Conservation (phyloP, 1,140 invertebrate species). For the Platyscapa corneri region DNA sequence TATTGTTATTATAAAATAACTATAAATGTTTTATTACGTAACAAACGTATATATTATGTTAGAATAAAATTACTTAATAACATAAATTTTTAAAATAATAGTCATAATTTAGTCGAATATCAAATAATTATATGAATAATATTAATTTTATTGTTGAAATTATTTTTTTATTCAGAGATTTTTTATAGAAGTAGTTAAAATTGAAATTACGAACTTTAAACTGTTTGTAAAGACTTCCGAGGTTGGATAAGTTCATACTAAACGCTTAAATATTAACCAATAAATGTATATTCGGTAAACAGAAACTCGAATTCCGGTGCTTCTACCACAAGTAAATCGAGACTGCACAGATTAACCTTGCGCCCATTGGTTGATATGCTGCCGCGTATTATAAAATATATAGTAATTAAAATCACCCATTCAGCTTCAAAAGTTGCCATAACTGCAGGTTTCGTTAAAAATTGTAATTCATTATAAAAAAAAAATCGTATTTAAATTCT, state of each 20-base stretch:
- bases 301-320: background rate
- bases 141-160: no score
- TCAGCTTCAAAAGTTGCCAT: background rate
- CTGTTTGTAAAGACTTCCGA: background rate
- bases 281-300: background rate
- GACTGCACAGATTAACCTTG: background rate
- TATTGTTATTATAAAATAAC: no score
- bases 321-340: background rate
- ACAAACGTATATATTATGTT: no score
- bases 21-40: no score
- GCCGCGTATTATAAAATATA: background rate
- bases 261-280: background rate
- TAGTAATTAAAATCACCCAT: background rate
- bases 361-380: background rate
- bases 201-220: no score
- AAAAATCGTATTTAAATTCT: no score
- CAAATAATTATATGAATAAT: no score
- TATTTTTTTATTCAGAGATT: no score
- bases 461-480: background rate
- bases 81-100: no score
- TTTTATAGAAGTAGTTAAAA: no score
- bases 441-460: background rate
- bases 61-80: no score
- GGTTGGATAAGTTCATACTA: background rate
- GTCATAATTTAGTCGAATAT: no score